These are phyloP conservation scores for Semnornis frantzii DNA, from an alignment of 2,113 vertebrate genomes.

Conservation along the genomic window DNA sequence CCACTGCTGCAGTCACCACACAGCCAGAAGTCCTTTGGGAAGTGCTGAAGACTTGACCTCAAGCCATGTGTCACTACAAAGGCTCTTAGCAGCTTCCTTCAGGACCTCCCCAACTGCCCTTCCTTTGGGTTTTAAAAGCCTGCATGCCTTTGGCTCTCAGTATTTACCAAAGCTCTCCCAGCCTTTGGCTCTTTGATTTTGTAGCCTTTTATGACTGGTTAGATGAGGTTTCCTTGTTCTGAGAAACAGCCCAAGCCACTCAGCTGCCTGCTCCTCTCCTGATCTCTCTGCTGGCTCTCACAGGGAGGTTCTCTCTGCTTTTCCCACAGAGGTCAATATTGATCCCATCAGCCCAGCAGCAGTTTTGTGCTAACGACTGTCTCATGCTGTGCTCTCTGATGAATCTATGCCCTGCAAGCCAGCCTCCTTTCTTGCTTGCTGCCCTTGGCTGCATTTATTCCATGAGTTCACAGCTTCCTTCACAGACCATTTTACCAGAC, in stretches of 20 bases:
- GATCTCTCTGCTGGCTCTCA: not conserved
- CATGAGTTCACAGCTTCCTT: not conserved
- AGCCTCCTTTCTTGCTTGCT: not conserved
- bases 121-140: not conserved
- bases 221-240: not conserved
- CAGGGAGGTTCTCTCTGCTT: not conserved
- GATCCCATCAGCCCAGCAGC: not conserved
- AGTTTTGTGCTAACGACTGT: not conserved
- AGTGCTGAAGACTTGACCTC: not conserved
- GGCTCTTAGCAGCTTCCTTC: not conserved
- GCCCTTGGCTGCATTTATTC: not conserved
- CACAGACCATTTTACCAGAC: not conserved
- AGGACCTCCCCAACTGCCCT: not conserved
- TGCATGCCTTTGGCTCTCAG: not conserved
- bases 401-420: not conserved
- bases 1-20: not conserved
- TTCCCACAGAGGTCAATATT: not conserved
- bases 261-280: not conserved
- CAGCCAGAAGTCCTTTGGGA: not conserved
- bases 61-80: not conserved
- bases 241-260: not conserved
- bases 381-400: not conserved
- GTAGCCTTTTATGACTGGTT: not conserved
- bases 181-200: constrained; percentile 14
- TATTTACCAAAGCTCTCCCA: constrained; percentile 4